These are phyloP conservation scores for Noctua janthina DNA, from an alignment of 2,888 invertebrate species.

Conservation along the genomic window DNA sequence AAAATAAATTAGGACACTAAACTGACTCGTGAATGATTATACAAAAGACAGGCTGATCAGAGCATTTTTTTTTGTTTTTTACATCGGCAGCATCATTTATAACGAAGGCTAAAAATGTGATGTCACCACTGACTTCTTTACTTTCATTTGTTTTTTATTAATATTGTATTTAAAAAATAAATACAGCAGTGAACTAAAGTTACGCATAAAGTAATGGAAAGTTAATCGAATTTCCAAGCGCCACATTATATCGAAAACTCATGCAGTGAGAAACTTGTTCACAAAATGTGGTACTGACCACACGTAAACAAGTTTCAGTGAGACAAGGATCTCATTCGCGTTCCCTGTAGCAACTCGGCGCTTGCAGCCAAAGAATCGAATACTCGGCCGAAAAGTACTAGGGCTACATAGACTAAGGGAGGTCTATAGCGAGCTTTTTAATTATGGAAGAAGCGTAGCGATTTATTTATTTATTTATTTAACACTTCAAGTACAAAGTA, in stretches of 20 bases:
- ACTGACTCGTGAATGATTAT: not conserved
- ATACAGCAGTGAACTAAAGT: too few species aligned
- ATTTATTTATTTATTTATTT: too few species aligned
- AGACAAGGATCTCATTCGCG: not conserved
- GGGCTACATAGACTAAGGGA: constrained; percentile 10
- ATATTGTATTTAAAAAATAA: too few species aligned
- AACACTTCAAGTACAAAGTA: too few species aligned
- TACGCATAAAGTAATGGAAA: not conserved
- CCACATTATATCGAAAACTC: not conserved
- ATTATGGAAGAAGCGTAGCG: not conserved
- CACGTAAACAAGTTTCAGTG: constrained; percentile 10
- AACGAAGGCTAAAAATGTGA: not conserved
- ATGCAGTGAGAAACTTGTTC: not conserved
- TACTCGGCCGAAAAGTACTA: constrained; percentile 43
- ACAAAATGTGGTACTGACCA: not conserved
- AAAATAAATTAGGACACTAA: not conserved
- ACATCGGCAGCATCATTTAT: not conserved
- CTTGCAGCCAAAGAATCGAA: constrained; percentile 35
- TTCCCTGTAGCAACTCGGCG: not conserved
- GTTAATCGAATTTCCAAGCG: not conserved
- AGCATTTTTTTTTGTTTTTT: not conserved
- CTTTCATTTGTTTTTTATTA: too few species aligned
- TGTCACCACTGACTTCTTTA: too few species aligned
- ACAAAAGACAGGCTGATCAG: not conserved
- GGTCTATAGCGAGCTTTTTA: not conserved